Evolutionary conservation across 2,888 invertebrate species (phyloP), one percentile per base, ranked within the genome.

Genomic region (Yponomeuta sedellus): DNA sequence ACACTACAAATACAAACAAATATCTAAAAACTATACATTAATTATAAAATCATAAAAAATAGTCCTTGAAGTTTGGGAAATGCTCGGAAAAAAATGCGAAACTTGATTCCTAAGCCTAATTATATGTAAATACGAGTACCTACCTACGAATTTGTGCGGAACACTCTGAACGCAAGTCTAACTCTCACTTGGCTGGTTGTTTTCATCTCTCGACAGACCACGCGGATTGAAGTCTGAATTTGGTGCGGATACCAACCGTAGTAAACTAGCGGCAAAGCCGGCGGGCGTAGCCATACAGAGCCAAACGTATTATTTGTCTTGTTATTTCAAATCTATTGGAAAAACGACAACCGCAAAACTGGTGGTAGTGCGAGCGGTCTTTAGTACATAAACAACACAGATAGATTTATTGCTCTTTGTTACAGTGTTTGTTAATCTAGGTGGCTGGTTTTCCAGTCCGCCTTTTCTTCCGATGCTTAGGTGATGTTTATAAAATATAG

Each of bases 321-420:
- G 82, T 83, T 83, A 82, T 78, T 77, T 76, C 77, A 85, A 83
- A 83, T 82, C 80, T 83, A 82, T 82, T 77, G 83, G 83, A 84
- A 84, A 81, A 80, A 78, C 75, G 80, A 79, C 81, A 82, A 75
- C 71, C 73, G 66, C 72, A 69, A 71, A 71, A 73, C 72, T 70
- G 73, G 70, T 73, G 70, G 19, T 34, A 34, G 70, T 68, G 70
- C 68, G 71, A 70, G 70, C 68, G 71, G 70, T 66, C 68, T 69
- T 68, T 64, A 25, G 19, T 64, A 64, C 69, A 74, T 72, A 76
- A 70, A 70, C 67, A 69, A 68, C 64, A 57, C 16, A 16, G 12
- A 28, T 64, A 57, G 69, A 64, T 67, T 66, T 69, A 68, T 67
- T 44, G 28, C 65, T 69, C 69, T 40, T 66, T 67, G 65, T 66